Conservation (phyloP, 2,797 vertebrate genomes). For the Peromyscus melanophrys region DNA sequence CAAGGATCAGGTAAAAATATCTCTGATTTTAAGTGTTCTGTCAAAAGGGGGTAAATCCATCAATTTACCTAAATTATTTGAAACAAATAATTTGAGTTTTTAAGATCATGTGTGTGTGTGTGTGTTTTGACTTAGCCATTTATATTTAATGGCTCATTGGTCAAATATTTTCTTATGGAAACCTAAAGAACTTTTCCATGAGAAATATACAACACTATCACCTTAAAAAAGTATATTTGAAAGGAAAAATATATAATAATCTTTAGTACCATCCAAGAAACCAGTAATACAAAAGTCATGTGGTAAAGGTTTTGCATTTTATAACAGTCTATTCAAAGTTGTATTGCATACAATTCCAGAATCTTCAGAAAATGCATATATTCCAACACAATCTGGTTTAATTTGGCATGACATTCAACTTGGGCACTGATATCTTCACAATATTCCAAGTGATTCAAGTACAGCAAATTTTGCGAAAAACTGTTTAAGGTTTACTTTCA, state of each 20-base stretch:
- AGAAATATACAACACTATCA: neutral
- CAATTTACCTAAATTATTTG: neutral
- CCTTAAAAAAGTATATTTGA: neutral
- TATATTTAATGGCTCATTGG: neutral
- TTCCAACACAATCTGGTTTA: constrained; percentile 12
- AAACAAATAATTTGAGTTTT: neutral
- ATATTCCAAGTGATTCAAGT: constrained; percentile 12
- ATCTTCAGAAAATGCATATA: neutral
- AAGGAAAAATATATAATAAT: neutral
- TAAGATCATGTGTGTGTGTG: neutral
- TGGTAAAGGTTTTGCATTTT: neutral
- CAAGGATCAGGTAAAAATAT: neutral
- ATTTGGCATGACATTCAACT: neutral
- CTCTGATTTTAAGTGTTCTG: neutral
- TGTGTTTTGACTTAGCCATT: neutral
- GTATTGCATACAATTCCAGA: neutral
- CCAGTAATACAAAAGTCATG: neutral
- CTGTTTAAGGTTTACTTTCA: neutral
- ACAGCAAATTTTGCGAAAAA: neutral
- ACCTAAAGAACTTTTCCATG: neutral
- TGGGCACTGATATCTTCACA: neutral
- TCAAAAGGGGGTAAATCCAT: neutral
- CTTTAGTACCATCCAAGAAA: constrained; percentile 43
- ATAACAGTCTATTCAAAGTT: neutral
- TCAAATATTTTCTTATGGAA: neutral